phyloP scores from a whole-genome alignment of 2,113 vertebrate genomes.

The Misgurnus mizolepis region DNA sequence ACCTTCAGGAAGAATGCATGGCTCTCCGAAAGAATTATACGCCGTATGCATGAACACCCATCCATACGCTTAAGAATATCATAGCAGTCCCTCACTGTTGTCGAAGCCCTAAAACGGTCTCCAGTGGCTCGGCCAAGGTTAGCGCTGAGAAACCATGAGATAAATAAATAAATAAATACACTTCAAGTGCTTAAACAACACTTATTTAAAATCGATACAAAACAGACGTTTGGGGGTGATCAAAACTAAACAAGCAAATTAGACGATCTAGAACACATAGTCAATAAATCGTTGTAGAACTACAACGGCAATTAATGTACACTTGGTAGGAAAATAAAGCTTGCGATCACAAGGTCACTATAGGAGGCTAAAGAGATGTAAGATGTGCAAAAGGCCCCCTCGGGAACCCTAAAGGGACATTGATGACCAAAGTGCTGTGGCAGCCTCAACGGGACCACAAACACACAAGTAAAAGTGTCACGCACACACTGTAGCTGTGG shows the following conservation, averaged over 20 bases:
- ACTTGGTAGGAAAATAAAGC: not conserved
- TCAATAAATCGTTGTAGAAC: not conserved
- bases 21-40: constrained; percentile 47
- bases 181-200: constrained; percentile 9
- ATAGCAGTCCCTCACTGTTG: not conserved
- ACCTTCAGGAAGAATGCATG: constrained; percentile 54
- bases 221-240: not conserved
- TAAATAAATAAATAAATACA: not conserved
- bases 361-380: not conserved
- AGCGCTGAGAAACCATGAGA: constrained; percentile 23
- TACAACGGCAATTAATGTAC: not conserved
- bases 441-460: constrained; percentile 25
- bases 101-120: constrained; percentile 21
- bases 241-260: not conserved
- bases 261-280: not conserved
- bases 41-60: constrained; percentile 46
- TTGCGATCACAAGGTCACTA: constrained; percentile 7
- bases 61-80: constrained; percentile 38
- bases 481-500: constrained; percentile 46
- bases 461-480: constrained; percentile 31
- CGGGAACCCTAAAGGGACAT: not conserved
- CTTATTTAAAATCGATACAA: not conserved
- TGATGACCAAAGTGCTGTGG: not conserved
- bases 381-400: not conserved
- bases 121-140: constrained; percentile 28